Conservation (phyloP, 2,888 invertebrate genomes). For the Schrankia costaestrigalis region DNA sequence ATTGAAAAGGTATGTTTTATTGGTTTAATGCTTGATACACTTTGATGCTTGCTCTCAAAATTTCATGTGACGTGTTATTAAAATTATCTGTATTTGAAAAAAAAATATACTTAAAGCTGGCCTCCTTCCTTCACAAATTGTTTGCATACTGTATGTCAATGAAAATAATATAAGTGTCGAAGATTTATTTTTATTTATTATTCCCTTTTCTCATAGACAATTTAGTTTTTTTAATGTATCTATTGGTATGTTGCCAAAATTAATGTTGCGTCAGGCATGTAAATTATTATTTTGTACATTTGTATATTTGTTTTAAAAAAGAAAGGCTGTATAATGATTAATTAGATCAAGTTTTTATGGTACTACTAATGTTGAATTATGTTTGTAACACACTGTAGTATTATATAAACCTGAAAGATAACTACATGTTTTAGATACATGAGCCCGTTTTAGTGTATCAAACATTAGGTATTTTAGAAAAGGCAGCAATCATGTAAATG, state of each 20-base stretch:
- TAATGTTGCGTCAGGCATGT: conserved; percentile 14
- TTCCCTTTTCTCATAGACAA: conserved; percentile 12
- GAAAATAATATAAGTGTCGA: too few relatives aligned
- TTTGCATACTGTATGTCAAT: conserved; percentile 89
- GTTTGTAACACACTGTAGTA: too few relatives aligned
- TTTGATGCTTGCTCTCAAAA: conserved; percentile 69
- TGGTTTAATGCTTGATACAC: conserved; percentile 71
- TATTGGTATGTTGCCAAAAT: conserved; percentile 16
- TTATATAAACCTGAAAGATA: conserved; percentile 6
- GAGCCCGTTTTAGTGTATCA: conserved; percentile 23
- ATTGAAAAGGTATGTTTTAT: conserved; percentile 79
- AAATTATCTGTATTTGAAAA: conserved; percentile 45
- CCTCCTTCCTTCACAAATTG: conserved; percentile 92
- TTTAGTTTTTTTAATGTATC: conserved; percentile 11
- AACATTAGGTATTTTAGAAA: conserved; percentile 5
- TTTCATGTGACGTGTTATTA: conserved; percentile 53
- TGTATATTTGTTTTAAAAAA: conserved; percentile 6
- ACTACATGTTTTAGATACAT: too few relatives aligned
- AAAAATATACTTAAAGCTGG: conserved; percentile 80
- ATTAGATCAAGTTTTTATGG: conserved; percentile 3
- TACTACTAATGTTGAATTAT: too few relatives aligned
- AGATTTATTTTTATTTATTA: conserved; percentile 23
- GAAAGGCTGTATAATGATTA: conserved; percentile 12
- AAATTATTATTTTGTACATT: conserved; percentile 3
- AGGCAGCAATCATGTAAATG: conserved; percentile 9